phyloP scores from a whole-genome alignment of 2,113 vertebrate genomes.

The Eulacestoma nigropectus region DNA sequence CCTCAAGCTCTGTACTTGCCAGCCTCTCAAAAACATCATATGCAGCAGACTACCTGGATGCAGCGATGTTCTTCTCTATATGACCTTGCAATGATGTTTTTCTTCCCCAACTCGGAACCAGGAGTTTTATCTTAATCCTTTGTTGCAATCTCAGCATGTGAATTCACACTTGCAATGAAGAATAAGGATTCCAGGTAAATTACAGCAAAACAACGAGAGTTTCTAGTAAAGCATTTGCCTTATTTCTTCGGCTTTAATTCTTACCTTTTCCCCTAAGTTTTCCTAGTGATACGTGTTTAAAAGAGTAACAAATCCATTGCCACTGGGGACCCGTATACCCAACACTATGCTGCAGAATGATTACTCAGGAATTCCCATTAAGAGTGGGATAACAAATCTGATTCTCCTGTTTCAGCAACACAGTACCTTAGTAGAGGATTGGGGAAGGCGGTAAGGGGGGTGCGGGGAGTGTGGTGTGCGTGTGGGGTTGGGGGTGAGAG shows the following conservation, averaged over 20 bases:
- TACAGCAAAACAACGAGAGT: neutral
- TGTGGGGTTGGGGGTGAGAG: too few species aligned
- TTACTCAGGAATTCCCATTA: neutral
- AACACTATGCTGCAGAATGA: neutral
- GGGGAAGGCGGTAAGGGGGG: neutral
- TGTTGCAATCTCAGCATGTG: slow-evolving; percentile 7
- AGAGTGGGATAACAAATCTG: neutral
- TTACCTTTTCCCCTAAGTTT: neutral
- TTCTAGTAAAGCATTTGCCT: neutral
- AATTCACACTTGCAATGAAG: slow-evolving; percentile 3
- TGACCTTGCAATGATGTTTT: slow-evolving; percentile 31
- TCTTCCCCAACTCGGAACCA: neutral
- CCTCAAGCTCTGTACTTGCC: slow-evolving; percentile 27
- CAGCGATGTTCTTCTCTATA: slow-evolving; percentile 1
- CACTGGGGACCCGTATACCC: neutral
- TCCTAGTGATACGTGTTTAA: neutral
- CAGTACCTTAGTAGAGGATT: neutral
- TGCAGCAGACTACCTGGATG: slow-evolving; percentile 41
- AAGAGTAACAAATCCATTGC: neutral
- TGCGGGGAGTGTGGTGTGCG: too few species aligned
- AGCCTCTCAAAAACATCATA: slow-evolving; percentile 2
- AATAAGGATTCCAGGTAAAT: slow-evolving; percentile 22
- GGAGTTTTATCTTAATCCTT: slow-evolving; percentile 38
- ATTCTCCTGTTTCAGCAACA: neutral
- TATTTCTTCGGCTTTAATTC: neutral